A percentile compares a stretch with the other conserved stretches of the same genome.
Conservation (phyloP, 2,797 vertebrate species). For the Todus mexicanus region DNA sequence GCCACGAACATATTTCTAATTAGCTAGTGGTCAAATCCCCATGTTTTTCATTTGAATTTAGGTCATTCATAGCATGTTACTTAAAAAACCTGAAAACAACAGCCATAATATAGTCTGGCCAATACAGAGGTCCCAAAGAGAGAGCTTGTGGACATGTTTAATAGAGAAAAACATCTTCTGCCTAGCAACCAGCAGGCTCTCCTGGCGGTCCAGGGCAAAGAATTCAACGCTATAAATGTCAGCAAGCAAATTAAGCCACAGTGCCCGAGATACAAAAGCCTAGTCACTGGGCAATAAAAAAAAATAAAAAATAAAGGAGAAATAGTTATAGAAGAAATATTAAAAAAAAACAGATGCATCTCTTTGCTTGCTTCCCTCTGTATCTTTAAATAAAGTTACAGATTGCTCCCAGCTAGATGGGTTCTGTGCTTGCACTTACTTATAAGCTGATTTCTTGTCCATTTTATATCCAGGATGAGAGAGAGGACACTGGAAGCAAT, state of each 20-base stretch:
- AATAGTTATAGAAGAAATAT: neutral
- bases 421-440: neutral
- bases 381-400: neutral
- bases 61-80: neutral
- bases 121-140: neutral
- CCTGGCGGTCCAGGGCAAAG: neutral
- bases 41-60: neutral
- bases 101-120: neutral
- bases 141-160: neutral
- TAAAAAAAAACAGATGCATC: neutral
- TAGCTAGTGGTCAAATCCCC: neutral
- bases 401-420: neutral
- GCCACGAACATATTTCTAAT: neutral
- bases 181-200: conserved; percentile 47
- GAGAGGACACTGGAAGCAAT: conserved; percentile 16
- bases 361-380: neutral
- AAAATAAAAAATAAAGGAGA: conserved; percentile 1
- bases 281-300: neutral
- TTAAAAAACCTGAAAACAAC: neutral
- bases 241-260: conserved; percentile 38
- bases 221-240: conserved; percentile 33
- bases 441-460: neutral
- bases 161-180: conserved; percentile 40
- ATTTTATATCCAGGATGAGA: neutral
- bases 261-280: neutral